Evolutionary conservation across 2,888 invertebrate genomes (phyloP).

Genomic region (Meghimatium bilineatum): DNA sequence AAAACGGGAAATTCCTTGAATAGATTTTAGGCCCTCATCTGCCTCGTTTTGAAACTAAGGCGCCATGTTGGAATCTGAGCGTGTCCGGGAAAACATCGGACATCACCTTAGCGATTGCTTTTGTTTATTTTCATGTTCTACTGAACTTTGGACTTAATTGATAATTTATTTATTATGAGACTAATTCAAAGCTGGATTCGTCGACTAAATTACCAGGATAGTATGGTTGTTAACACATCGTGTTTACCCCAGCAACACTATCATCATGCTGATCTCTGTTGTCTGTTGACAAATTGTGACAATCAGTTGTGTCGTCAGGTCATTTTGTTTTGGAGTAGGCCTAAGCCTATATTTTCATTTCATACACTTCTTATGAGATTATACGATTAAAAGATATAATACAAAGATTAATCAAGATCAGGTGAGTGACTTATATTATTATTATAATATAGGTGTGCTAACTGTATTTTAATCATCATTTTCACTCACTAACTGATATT

Average conservation of each 20-base stretch:
- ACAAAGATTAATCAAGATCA: no score
- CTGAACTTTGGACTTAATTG: neutral
- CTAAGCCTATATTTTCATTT: no score
- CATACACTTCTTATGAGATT: no score
- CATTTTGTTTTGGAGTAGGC: no score
- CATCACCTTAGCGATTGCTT: constrained; percentile 14
- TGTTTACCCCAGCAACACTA: neutral
- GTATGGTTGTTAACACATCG: neutral
- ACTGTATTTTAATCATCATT: no score
- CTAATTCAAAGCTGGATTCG: neutral
- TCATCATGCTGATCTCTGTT: no score
- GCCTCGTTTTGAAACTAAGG: constrained; percentile 39
- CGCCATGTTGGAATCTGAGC: constrained; percentile 46
- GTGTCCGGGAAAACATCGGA: constrained; percentile 40
- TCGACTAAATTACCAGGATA: neutral
- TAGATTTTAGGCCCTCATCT: neutral
- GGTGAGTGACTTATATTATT: no score
- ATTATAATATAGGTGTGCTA: no score
- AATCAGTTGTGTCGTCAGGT: no score
- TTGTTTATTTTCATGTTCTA: constrained; percentile 34
- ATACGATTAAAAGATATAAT: no score
- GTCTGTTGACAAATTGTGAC: no score
- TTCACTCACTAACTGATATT: no score
- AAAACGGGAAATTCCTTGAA: constrained; percentile 22
- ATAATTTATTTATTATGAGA: neutral